These are phyloP conservation scores for Penaeus monodon DNA, from an alignment of 2,888 invertebrate genomes.

Conservation along the genomic window DNA sequence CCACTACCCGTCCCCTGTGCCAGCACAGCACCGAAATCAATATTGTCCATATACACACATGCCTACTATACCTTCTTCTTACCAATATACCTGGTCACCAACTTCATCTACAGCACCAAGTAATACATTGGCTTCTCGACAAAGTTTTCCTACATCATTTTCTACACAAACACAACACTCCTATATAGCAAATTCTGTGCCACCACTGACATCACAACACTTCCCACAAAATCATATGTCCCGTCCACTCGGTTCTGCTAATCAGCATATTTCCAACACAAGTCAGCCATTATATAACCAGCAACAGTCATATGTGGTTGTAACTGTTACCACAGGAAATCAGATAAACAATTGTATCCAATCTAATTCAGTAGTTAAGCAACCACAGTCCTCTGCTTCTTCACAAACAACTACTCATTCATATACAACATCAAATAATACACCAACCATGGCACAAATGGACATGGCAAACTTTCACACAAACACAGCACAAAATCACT, in stretches of 20 bases:
- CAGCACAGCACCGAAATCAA: constrained; percentile 44
- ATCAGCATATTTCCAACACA: constrained; percentile 15
- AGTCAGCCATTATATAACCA: background rate
- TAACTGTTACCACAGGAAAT: no score
- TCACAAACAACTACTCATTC: no score
- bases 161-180: constrained; percentile 33
- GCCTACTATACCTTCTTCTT: constrained; percentile 25
- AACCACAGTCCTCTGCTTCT: no score
- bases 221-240: constrained; percentile 27
- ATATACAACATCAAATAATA: no score
- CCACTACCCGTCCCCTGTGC: constrained; percentile 54
- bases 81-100: constrained; percentile 35
- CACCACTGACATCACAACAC: constrained; percentile 32
- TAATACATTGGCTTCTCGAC: constrained; percentile 28
- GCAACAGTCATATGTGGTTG: no score
- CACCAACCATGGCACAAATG: no score
- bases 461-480: no score
- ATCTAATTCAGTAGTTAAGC: no score
- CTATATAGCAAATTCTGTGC: constrained; percentile 27
- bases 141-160: constrained; percentile 31
- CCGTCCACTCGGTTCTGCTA: constrained; percentile 11
- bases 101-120: constrained; percentile 5
- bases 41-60: constrained; percentile 46
- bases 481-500: no score
- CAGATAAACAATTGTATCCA: no score